Evolutionary conservation across 2,113 vertebrate species (phyloP), one percentile per base, ranked within the genome.

Genomic region (Microtus ochrogaster): DNA sequence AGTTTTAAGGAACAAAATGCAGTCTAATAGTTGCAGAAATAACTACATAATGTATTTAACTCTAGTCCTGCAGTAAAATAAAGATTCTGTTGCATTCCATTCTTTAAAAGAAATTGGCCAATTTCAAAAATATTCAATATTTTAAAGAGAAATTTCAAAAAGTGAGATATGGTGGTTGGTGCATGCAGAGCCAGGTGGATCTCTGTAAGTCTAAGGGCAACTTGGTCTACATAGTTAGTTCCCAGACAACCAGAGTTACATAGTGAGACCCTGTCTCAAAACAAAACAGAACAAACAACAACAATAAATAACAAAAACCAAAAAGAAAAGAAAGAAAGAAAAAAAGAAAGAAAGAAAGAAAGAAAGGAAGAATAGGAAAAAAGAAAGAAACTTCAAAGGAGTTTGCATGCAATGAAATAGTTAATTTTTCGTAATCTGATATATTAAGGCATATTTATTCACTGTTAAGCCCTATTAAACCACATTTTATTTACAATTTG

Each of bases 101-200:
- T 89, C 30, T 85, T 96, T 97, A 94, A 97, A 79, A 58, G 58
- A 85, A 81, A 90, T 90, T 61, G 94, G 61, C 16, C 58, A 33
- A 83, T 52, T 96, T 89, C 30, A 90, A 87, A 92, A 49, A 73
- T 65, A 78, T 30, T 33, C 26, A 49, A 44, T 68, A 85, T 84
- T 72, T 68, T 36, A 13, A 36, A 72, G 28, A 79, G 85, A 91
- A 68, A 85, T 21, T 28, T 96, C 49, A n/a, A 89, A 28, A 17
- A 78, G 2, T 26, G 14, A 2, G 6, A 16, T 0, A 19, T 65
- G n/a, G 14, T 41, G 39, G 1, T 41, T 41, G 39, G 3, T 30
- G 1, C 39, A 44, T 30, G 39, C n/a, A 44, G 39, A 41, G 81
- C 14, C 24, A 44, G 26, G 26, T 30, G 2, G 12, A 82, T 61